Evolutionary conservation across 1,140 invertebrate genomes (phyloP).

Genomic region (Pectinophora gossypiella): DNA sequence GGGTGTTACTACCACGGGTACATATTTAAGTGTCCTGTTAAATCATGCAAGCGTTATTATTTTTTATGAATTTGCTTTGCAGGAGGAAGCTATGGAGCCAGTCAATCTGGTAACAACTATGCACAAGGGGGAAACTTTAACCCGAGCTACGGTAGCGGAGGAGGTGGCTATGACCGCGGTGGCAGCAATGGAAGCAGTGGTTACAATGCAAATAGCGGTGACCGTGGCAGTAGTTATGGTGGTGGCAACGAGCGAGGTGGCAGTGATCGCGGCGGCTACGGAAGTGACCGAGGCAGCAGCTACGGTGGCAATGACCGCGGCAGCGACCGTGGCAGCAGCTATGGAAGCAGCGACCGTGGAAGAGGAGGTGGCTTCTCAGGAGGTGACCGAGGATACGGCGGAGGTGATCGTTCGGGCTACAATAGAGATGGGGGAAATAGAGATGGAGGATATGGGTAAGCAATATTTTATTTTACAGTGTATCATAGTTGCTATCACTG

Average conservation of each 20-base stretch:
- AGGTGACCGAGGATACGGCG: conserved; percentile 55
- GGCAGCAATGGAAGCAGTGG: conserved; percentile 43
- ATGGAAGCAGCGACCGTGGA: conserved; percentile 63
- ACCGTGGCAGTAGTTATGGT: conserved; percentile 31
- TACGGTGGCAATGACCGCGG: conserved; percentile 43
- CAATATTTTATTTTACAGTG: too few species aligned
- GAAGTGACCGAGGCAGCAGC: conserved; percentile 39
- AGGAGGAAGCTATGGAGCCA: conserved; percentile 1
- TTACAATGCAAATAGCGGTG: conserved; percentile 50
- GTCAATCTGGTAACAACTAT: conserved; percentile 44
- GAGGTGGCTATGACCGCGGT: conserved; percentile 35
- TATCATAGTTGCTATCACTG: too few species aligned
- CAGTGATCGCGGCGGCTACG: too few species aligned
- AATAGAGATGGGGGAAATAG: conserved; percentile 69
- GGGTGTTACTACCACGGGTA: too few species aligned
- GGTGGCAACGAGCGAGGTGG: conserved; percentile 35
- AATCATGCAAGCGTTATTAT: too few species aligned
- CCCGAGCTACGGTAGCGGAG: conserved; percentile 39
- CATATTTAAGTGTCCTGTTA: too few species aligned
- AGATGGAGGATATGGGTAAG: conserved; percentile 68
- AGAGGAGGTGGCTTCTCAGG: conserved; percentile 46
- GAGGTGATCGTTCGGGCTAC: conserved; percentile 64
- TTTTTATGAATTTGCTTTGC: not conserved
- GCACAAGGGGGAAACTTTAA: conserved; percentile 44
- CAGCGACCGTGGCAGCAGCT: conserved; percentile 43